A percentile compares a stretch with the other conserved stretches of the same genome.
Conservation (phyloP, 2,113 vertebrate genomes). For the Malurus melanocephalus region DNA sequence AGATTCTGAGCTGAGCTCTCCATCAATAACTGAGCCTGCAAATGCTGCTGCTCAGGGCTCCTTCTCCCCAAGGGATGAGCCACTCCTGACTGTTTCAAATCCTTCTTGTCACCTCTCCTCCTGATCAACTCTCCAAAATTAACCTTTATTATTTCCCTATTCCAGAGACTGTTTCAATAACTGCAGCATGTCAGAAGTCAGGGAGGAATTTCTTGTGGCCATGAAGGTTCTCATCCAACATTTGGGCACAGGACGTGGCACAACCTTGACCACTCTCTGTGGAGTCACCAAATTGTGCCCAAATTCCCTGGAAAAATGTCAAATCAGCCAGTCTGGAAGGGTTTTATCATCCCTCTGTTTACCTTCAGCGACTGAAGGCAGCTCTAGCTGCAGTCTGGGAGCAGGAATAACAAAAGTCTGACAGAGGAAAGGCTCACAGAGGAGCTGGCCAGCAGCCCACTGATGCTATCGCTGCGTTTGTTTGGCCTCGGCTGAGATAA, state of each 20-base stretch:
- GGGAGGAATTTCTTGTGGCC: neutral
- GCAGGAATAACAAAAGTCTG: constrained; percentile 63
- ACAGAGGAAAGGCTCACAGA: constrained; percentile 69
- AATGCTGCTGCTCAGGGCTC: neutral
- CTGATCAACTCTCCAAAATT: neutral
- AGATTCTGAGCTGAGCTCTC: neutral
- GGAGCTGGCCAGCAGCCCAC: constrained; percentile 76
- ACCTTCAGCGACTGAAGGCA: constrained; percentile 66
- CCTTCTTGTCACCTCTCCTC: neutral
- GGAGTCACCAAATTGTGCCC: neutral
- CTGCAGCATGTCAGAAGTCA: neutral
- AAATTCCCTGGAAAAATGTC: neutral
- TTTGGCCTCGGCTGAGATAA: constrained; percentile 76
- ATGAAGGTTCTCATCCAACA: neutral
- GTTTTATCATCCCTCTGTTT: constrained; percentile 70
- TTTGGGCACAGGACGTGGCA: accelerated
- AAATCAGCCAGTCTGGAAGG: neutral
- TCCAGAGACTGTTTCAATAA: neutral
- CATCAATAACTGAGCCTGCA: neutral
- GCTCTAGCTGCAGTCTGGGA: constrained; percentile 45
- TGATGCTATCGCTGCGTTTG: constrained; percentile 76
- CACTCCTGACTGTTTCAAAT: neutral
- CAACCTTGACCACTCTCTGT: neutral
- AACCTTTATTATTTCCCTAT: neutral
- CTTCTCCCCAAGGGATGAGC: neutral